Evolutionary conservation across 53 echinoderm and acorn worm genomes (phyloP), one percentile per base, ranked within the genome.

Genomic region (Crossaster papposus): DNA sequence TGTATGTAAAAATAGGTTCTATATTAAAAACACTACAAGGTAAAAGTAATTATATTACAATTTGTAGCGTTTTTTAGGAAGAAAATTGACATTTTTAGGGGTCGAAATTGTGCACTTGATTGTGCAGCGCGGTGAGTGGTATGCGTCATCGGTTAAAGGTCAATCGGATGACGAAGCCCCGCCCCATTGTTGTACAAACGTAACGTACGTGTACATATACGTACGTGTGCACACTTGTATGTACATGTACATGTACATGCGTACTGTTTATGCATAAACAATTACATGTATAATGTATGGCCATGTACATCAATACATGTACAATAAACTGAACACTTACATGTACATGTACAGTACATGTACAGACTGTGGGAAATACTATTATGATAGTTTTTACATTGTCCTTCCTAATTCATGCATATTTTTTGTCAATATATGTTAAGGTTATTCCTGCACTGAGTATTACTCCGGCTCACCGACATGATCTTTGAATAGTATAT

Each of bases 111-210:
- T 15, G 3, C 58, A 15, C 62, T 6, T 62, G 18, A 24, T n/a
- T 3, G 24, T 68, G 28, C 24, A 68, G 68, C 68, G 68, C 24
- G 44, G 44, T 28, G 28, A 68, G 28, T 12, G 24, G 2, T 22
- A 23, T n/a, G 68, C 68, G 24, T 68, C 68, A 68, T 26, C 22
- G 68, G 68, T 68, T 28, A 68, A 68, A 68, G 68, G 68, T 68
- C 28, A 68, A 68, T 68, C 68, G 28, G 68, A 68, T 58, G 58
- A 58, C 44, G 58, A 58, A 58, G 17, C 17, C 58, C 58, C 68
- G 68, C 68, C 24, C 29, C 28, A 44, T 44, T 44, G 58, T 58
- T 58, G 58, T 58, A 14, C 17, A 14, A 14, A 14, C 17, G 58
- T 14, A 58, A 58, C 12, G 58, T 14, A 20, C 17, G 14, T 11